Evolutionary conservation across 2,797 vertebrate species (phyloP).

Genomic region (Choloepus didactylus): DNA sequence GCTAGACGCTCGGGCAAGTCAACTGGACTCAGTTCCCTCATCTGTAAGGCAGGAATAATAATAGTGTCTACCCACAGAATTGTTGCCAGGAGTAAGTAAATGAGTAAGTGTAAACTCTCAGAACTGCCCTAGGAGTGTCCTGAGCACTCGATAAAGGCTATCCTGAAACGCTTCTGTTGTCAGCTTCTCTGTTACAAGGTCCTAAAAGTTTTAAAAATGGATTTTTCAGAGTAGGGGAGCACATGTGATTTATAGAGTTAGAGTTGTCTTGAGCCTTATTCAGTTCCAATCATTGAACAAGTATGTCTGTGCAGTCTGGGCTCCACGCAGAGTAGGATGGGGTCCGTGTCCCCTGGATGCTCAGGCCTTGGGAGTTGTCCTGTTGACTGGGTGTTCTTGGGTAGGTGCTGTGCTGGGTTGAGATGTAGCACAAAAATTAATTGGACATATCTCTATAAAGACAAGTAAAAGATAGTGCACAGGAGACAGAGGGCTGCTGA

Average conservation of each 20-base stretch:
- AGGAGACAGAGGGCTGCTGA: not conserved
- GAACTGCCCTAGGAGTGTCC: not conserved
- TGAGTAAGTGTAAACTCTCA: constrained; percentile 20
- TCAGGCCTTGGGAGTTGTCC: constrained; percentile 1
- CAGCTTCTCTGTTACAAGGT: not conserved
- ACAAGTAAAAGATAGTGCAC: not conserved
- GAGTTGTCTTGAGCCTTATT: constrained; percentile 28
- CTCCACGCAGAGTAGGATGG: not conserved
- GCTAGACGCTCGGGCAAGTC: not conserved
- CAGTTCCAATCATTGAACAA: not conserved
- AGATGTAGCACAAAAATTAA: not conserved
- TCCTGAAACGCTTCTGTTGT: not conserved
- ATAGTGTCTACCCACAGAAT: not conserved
- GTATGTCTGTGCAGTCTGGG: not conserved
- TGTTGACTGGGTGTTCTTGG: not conserved
- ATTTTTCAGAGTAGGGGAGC: not conserved
- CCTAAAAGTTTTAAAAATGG: not conserved
- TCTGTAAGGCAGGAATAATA: not conserved
- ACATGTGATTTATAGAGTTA: not conserved
- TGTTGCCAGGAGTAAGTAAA: not conserved
- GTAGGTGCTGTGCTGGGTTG: not conserved
- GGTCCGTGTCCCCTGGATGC: not conserved
- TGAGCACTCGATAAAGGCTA: constrained; percentile 1
- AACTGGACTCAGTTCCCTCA: not conserved
- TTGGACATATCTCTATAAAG: not conserved